Percentiles rank a stretch among this genome's conserved stretches.
phyloP scores from a whole-genome alignment of 1,140 invertebrate species.

The Centruroides vittatus region DNA sequence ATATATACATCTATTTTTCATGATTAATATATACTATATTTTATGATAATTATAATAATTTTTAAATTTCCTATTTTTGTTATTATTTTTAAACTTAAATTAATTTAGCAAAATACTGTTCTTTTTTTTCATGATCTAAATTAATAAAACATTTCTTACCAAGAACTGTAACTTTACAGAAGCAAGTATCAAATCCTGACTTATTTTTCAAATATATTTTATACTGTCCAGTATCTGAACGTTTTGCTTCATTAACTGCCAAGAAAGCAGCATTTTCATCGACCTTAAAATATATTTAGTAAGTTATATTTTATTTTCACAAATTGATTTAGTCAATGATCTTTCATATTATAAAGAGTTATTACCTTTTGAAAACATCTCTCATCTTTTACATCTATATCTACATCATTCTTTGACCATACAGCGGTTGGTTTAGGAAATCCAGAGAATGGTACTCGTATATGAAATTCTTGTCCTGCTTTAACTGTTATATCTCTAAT shows the following conservation, averaged over 20 bases:
- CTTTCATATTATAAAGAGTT: background rate
- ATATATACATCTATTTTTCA: background rate
- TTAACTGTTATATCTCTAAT: conserved; percentile 93
- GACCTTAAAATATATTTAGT: conserved; percentile 29
- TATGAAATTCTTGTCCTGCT: conserved; percentile 93
- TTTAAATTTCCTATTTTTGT: background rate
- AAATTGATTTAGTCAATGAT: too few relatives aligned
- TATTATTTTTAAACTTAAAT: background rate
- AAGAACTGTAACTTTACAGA: conserved; percentile 82
- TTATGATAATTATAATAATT: background rate
- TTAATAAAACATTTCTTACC: background rate
- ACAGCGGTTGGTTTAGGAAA: conserved; percentile 86
- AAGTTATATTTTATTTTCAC: background rate
- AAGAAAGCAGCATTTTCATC: conserved; percentile 73
- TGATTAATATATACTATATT: background rate
- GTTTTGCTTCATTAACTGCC: conserved; percentile 79
- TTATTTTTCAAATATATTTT: conserved; percentile 84
- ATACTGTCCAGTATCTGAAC: conserved; percentile 81
- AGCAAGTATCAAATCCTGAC: conserved; percentile 85
- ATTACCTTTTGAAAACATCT: conserved; percentile 8
- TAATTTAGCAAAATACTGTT: background rate
- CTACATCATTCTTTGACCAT: conserved; percentile 47
- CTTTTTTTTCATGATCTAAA: background rate
- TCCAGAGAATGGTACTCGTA: conserved; percentile 86
- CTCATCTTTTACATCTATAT: conserved; percentile 9